Percentiles rank a stretch among this genome's conserved stretches.
Evolutionary conservation across 35 echinoderm and acorn worm species (phyloP).

Genomic region (Strongylocentrotus purpuratus): DNA sequence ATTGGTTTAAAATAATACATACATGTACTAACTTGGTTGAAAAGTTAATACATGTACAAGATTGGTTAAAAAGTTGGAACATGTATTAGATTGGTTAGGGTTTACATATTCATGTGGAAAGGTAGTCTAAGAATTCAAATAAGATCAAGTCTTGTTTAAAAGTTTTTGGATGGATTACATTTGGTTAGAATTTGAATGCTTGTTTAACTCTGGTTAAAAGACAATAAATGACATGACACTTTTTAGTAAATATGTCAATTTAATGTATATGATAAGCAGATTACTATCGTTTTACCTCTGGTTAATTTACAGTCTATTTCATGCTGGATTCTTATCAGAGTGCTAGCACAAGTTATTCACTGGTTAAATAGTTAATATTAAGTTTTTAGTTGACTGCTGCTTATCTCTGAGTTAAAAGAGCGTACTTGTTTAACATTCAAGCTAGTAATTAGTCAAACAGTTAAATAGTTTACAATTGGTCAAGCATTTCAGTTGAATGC

Average conservation of each 20-base stretch:
- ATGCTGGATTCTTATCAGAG: neutral
- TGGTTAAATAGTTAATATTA: too few species aligned
- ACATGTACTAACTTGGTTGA: too few species aligned
- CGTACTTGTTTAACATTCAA: too few species aligned
- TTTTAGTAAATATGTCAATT: neutral
- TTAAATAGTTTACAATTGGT: too few species aligned
- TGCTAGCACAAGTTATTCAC: neutral
- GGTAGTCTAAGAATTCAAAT: neutral
- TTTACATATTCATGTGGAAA: too few species aligned
- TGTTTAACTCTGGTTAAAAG: neutral
- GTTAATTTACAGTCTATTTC: neutral
- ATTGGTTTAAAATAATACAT: neutral
- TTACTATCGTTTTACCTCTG: neutral
- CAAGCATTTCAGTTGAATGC: too few species aligned
- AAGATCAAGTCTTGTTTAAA: neutral
- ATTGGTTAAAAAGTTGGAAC: too few species aligned
- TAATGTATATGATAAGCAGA: neutral
- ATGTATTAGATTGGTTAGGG: too few species aligned
- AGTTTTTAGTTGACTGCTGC: too few species aligned
- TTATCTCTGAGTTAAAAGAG: too few species aligned
- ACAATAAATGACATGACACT: neutral
- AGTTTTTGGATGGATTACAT: neutral
- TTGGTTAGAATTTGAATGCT: neutral
- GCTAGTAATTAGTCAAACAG: too few species aligned
- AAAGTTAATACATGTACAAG: too few species aligned